These are phyloP conservation scores for Entomobrya multifasciata DNA, from an alignment of 2,888 invertebrate species.

Conservation along the genomic window DNA sequence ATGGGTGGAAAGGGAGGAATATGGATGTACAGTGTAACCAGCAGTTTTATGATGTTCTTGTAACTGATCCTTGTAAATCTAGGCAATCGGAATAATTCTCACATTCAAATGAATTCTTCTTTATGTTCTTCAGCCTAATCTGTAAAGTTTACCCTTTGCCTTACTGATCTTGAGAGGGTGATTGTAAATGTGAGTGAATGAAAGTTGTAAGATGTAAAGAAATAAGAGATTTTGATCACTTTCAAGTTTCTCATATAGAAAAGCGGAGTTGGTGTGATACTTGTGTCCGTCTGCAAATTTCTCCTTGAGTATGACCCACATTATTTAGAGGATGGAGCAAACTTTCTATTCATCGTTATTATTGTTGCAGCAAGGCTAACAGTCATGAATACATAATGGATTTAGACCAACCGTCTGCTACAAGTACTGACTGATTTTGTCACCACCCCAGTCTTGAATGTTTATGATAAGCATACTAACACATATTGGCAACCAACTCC, in stretches of 20 bases:
- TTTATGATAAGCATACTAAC: not conserved
- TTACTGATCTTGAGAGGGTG: not conserved
- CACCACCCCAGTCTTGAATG: not conserved
- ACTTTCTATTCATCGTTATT: too few species aligned
- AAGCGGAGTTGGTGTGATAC: too few species aligned
- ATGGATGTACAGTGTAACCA: too few species aligned
- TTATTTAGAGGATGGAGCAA: too few species aligned
- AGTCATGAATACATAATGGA: too few species aligned
- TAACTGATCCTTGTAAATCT: constrained; percentile 67
- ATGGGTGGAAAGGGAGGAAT: constrained; percentile 16
- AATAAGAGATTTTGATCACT: not conserved
- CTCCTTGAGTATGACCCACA: too few species aligned
- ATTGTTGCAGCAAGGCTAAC: too few species aligned
- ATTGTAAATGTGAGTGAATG: not conserved
- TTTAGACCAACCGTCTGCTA: not conserved
- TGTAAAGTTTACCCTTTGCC: constrained; percentile 56
- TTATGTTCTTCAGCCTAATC: too few species aligned
- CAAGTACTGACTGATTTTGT: not conserved
- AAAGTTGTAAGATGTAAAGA: not conserved
- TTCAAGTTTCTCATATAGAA: not conserved
- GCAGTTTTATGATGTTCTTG: constrained; percentile 57
- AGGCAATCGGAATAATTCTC: constrained; percentile 67
- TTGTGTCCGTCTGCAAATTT: too few species aligned
- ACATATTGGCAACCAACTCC: not conserved
- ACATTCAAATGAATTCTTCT: constrained; percentile 65